phyloP scores from a whole-genome alignment of 2,113 vertebrate species.

The Eulacestoma nigropectus region DNA sequence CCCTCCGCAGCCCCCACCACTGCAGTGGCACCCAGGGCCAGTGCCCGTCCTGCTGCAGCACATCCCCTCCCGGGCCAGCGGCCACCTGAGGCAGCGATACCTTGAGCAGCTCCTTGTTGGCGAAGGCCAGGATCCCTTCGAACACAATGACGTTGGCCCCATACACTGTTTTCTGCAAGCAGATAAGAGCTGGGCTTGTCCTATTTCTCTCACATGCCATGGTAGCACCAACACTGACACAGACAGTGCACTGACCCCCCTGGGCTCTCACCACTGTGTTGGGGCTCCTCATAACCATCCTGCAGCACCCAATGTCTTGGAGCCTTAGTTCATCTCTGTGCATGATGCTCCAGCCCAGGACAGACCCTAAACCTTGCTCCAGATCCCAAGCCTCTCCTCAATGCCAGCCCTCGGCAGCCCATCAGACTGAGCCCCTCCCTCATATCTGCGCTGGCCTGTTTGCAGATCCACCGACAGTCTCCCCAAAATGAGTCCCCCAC shows the following conservation, averaged over 20 bases:
- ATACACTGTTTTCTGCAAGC: conserved; percentile 83
- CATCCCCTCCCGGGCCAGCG: rapidly evolving
- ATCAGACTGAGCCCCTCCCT: not conserved
- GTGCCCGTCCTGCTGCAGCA: not conserved
- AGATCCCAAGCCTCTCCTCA: not conserved
- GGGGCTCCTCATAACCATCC: rapidly evolving
- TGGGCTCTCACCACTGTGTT: rapidly evolving
- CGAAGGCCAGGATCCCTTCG: conserved; percentile 87
- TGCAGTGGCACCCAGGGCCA: not conserved
- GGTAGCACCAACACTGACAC: not conserved
- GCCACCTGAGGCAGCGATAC: conserved; percentile 52
- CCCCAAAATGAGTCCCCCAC: rapidly evolving
- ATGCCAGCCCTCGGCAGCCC: rapidly evolving
- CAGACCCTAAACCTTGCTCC: not conserved
- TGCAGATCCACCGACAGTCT: rapidly evolving
- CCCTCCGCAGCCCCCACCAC: not conserved
- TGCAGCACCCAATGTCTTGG: not conserved
- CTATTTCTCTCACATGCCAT: rapidly evolving
- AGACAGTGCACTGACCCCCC: not conserved
- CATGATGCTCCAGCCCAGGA: not conserved
- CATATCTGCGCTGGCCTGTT: rapidly evolving
- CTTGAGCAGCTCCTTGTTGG: conserved; percentile 91
- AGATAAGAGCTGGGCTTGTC: rapidly evolving
- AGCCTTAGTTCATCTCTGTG: too few species aligned
- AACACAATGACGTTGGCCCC: conserved; percentile 90